Base-by-base conservation (phyloP, 1,140 invertebrate genomes). In the Aethina tumida region DNA sequence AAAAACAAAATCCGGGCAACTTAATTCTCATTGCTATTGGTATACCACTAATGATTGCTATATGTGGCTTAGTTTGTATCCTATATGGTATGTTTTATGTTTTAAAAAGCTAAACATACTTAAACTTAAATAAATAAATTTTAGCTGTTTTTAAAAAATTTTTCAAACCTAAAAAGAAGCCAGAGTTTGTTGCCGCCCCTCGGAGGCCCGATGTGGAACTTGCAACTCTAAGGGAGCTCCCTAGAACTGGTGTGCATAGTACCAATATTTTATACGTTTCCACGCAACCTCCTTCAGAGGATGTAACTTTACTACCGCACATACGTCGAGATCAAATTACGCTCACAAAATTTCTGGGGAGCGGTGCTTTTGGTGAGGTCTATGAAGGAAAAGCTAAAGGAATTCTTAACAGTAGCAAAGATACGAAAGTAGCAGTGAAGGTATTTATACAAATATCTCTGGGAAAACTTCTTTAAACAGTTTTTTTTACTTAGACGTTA, bases 361-460 rank as follows among this genome's bases (percentile, higher is more conserved):
- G 85, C 42, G 95, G 94, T 1, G 91, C 91, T n/a, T 97, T 97
- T 59, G 94, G 93, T 2, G 91, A 96, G 65, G 94, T 97, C 2
- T 95, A 85, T 58, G 88, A 95, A 68, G 94, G 92, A 1, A 73
- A 79, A 24, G 78, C 84, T 0, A 74, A 74, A 46, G 70, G 76
- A 43, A 60, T 85, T 15, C 71, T 68, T 20, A 68, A 64, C 4
- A 63, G 52, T 4, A 72, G 63, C 10, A 48, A 53, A 5, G 71
- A 75, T 14, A 74, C 75, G 6, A 76, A 76, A 60, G 84, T 92
- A 25, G 88, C 88, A 24, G 80, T 93, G 5, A 94, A 93, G 68
- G 85, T 88, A 63, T 57, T 36, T 37, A 33, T 36, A 27, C 14
- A 42, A 18, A 13, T 13, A 26, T 14, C 21, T 17, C 3, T 28